Evolutionary conservation across 2,888 invertebrate species (phyloP).

Genomic region (Pelosia muscerda): DNA sequence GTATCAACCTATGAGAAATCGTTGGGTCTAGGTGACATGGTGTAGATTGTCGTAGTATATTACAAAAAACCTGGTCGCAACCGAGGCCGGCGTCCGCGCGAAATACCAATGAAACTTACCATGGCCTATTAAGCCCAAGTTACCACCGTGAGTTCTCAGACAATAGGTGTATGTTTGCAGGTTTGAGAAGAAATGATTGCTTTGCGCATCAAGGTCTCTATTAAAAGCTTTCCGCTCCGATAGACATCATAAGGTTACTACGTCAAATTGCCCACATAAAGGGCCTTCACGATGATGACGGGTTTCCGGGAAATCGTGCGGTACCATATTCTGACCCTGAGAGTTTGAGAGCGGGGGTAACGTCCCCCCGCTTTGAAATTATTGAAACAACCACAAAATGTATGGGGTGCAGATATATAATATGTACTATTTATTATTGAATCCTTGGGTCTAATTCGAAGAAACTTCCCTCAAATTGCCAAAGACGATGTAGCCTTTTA

Average conservation of each 20-base stretch:
- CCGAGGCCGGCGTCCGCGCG: too few species aligned
- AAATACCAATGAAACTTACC: too few species aligned
- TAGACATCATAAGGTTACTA: background rate
- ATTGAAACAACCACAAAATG: background rate
- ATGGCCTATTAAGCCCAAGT: background rate
- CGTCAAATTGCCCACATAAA: background rate
- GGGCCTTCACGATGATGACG: background rate
- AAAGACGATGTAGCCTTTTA: background rate
- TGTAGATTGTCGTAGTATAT: too few species aligned
- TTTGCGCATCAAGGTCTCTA: background rate
- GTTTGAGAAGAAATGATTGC: background rate
- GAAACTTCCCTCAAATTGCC: background rate
- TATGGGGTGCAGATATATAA: background rate
- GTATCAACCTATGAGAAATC: too few species aligned
- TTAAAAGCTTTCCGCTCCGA: background rate
- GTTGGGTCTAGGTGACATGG: too few species aligned
- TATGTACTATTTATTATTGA: background rate
- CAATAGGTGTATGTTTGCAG: background rate
- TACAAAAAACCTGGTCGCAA: too few species aligned
- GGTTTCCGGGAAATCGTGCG: background rate
- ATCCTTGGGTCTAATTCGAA: background rate
- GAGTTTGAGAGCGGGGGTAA: too few species aligned
- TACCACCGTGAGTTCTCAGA: background rate
- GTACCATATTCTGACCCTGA: background rate
- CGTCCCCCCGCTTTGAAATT: background rate